These are phyloP conservation scores for Drosophila ustulata DNA, from an alignment of 2,888 invertebrate species.

Conservation along the genomic window DNA sequence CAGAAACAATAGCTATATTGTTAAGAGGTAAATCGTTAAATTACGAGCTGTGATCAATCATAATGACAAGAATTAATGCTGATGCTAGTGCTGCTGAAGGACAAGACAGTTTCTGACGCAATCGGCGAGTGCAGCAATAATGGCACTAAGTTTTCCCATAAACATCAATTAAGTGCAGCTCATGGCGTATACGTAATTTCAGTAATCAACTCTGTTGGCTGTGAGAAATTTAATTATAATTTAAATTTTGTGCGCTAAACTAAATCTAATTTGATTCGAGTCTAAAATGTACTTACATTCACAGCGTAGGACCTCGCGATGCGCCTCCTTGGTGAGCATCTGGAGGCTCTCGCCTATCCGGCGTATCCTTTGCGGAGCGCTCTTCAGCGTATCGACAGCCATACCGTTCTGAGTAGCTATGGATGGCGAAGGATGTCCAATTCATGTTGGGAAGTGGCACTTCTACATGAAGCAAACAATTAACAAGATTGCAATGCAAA, in stretches of 20 bases:
- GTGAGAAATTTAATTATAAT: neutral
- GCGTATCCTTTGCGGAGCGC: conserved; percentile 64
- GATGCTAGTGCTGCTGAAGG: conserved; percentile 25
- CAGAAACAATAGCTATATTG: conserved; percentile 12
- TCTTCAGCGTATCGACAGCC: conserved; percentile 49
- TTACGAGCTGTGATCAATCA: conserved; percentile 57
- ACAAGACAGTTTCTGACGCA: conserved; percentile 38
- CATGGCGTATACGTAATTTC: conserved; percentile 30
- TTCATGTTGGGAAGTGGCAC: conserved; percentile 29
- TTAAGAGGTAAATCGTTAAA: conserved; percentile 9
- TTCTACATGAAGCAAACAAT: conserved; percentile 74
- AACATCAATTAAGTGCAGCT: conserved; percentile 1
- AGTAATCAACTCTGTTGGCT: neutral
- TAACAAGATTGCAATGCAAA: conserved; percentile 79
- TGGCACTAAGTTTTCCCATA: neutral
- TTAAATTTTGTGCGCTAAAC: neutral
- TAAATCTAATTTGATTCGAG: neutral
- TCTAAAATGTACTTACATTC: conserved; percentile 75
- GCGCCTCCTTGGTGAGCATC: conserved; percentile 79
- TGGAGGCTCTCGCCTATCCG: conserved; percentile 73
- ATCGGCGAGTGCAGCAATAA: conserved; percentile 4
- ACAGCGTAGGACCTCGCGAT: conserved; percentile 64
- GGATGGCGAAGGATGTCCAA: conserved; percentile 1
- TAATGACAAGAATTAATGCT: conserved; percentile 18
- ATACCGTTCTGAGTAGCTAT: conserved; percentile 21